Evolutionary conservation across 2,113 vertebrate genomes (phyloP).

Genomic region (Acrocephalus kingi): DNA sequence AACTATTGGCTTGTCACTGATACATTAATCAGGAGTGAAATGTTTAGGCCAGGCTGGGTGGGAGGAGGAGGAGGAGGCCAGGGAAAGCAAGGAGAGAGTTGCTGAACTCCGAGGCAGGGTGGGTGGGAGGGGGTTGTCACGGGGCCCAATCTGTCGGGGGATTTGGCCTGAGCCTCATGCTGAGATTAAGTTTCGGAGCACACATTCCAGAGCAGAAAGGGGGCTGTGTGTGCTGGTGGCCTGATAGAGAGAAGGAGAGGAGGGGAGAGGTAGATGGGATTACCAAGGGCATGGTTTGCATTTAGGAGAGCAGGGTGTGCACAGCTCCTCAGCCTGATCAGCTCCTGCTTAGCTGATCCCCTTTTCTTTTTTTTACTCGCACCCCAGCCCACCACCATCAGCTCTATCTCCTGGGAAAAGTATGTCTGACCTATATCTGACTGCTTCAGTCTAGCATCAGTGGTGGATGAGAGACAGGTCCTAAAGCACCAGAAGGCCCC

Average conservation of each 20-base stretch:
- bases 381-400: background rate
- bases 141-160: constrained; percentile 65
- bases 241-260: constrained; percentile 45
- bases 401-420: background rate
- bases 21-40: constrained; percentile 75
- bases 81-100: background rate
- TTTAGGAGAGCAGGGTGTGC: constrained; percentile 43
- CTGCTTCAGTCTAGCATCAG: background rate
- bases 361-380: background rate
- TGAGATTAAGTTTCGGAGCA: constrained; percentile 78
- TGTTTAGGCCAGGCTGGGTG: constrained; percentile 67
- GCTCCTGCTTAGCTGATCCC: background rate
- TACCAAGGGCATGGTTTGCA: constrained; percentile 58
- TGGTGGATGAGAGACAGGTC: background rate
- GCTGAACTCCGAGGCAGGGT: background rate
- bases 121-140: constrained; percentile 55
- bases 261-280: constrained; percentile 64
- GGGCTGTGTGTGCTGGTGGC: constrained; percentile 75
- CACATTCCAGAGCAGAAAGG: constrained; percentile 82
- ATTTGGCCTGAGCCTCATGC: constrained; percentile 73
- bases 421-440: background rate
- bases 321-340: background rate
- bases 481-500: background rate
- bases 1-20: constrained; percentile 67
- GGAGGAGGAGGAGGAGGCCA: constrained; percentile 3